These are phyloP conservation scores for Caenorhabditis zanzibari DNA, from an alignment of 2,888 invertebrate species.

Conservation along the genomic window DNA sequence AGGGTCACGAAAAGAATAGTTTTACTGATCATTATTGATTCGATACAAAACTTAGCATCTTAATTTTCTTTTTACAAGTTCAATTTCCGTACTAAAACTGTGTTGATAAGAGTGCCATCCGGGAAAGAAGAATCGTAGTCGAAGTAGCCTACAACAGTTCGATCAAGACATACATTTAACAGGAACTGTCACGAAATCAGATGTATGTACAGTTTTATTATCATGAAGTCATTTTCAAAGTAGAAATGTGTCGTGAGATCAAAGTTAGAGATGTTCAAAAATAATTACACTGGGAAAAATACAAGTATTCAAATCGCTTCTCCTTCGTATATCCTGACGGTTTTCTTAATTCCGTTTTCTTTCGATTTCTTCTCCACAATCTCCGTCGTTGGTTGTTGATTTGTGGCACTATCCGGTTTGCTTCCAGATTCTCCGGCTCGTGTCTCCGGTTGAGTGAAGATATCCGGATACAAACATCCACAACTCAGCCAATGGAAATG, in stretches of 20 bases:
- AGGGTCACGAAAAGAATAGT: not conserved
- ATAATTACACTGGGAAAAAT: not conserved
- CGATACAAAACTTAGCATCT: not conserved
- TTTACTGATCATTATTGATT: conserved; percentile 8
- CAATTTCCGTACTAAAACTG: conserved; percentile 47
- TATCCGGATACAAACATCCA: conserved; percentile 32
- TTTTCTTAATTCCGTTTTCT: conserved; percentile 33
- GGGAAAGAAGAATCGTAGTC: not conserved
- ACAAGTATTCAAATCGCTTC: conserved; percentile 15
- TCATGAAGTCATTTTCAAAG: not conserved
- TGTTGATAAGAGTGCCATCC: conserved; percentile 37
- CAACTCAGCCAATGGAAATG: conserved; percentile 52
- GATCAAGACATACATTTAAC: too few relatives aligned
- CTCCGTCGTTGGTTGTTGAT: conserved; percentile 17
- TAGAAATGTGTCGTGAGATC: conserved; percentile 15
- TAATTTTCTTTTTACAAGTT: conserved; percentile 13
- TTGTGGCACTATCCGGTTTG: conserved; percentile 49
- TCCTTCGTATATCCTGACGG: conserved; percentile 37
- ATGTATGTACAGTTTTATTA: not conserved
- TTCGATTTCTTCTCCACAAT: conserved; percentile 22
- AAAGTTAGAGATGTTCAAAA: not conserved
- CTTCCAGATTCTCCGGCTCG: conserved; percentile 48
- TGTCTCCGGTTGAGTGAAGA: conserved; percentile 34
- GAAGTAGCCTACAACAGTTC: conserved; percentile 33
- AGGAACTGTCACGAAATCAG: not conserved